Conservation (phyloP, 2,797 vertebrate species). For the Cheirogaleus major region DNA sequence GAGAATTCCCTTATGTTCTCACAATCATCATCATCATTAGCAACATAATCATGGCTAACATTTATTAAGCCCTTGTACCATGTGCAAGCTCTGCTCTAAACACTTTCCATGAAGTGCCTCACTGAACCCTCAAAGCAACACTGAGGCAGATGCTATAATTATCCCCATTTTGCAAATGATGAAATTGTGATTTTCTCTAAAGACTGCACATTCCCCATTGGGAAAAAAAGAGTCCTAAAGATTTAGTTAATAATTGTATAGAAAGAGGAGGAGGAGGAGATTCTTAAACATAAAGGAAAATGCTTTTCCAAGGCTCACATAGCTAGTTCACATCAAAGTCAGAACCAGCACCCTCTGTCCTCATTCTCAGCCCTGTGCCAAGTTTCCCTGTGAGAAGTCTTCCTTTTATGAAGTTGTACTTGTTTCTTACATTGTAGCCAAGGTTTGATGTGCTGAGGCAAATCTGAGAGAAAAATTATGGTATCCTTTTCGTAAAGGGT, state of each 20-base stretch:
- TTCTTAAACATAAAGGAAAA: not conserved
- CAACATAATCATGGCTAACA: not conserved
- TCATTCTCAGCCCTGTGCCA: not conserved
- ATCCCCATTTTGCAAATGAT: constrained; percentile 51
- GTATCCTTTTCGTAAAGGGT: not conserved
- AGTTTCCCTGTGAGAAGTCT: not conserved
- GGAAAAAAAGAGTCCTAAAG: not conserved
- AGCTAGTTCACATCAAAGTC: not conserved
- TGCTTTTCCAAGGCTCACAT: not conserved
- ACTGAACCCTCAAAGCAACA: not conserved
- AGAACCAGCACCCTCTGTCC: not conserved
- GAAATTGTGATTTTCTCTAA: constrained; percentile 1
- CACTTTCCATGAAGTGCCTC: not conserved
- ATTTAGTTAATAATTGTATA: not conserved
- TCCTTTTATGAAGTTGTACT: not conserved
- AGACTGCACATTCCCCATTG: not conserved
- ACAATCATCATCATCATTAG: not conserved
- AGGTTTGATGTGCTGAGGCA: not conserved
- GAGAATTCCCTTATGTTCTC: constrained; percentile 40
- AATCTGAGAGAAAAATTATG: not conserved
- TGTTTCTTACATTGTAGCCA: not conserved
- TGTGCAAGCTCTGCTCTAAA: not conserved
- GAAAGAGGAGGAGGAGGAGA: not conserved
- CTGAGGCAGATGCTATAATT: constrained; percentile 13
- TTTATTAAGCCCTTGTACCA: not conserved